Evolutionary conservation across 2,888 invertebrate species (phyloP).

Genomic region (Cantharis flavilabris): DNA sequence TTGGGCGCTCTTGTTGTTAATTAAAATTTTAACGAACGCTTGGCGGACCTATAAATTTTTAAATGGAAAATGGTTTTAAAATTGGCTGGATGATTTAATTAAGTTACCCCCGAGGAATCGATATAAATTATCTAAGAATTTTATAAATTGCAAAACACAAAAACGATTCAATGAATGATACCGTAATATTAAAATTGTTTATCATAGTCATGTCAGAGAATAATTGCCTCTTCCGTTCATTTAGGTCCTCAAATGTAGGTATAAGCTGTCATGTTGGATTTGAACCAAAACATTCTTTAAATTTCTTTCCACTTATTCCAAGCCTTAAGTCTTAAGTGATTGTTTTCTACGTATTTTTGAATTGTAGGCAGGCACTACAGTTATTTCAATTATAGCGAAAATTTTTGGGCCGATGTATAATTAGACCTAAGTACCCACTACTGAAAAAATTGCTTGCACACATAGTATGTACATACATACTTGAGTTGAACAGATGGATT

Average conservation of each 20-base stretch:
- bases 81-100: neutral
- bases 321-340: neutral
- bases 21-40: neutral
- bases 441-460: neutral
- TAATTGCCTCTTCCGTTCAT: slow-evolving; percentile 3
- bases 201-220: neutral
- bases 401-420: neutral
- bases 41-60: neutral
- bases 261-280: slow-evolving; percentile 6
- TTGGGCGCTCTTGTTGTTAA: neutral
- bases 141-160: neutral
- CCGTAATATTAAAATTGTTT: slow-evolving; percentile 4
- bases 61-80: neutral
- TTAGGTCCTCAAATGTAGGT: neutral
- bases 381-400: neutral
- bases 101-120: neutral
- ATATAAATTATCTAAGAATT: neutral
- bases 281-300: slow-evolving; percentile 14
- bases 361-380: neutral
- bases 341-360: neutral
- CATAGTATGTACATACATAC: slow-evolving; percentile 1
- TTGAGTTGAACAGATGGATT: slow-evolving; percentile 20
- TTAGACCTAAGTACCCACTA: neutral
- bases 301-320: slow-evolving; percentile 5
- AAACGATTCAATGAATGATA: slow-evolving; percentile 2